Conservation (phyloP, 1,140 invertebrate genomes). For the Bombus cullumanus region DNA sequence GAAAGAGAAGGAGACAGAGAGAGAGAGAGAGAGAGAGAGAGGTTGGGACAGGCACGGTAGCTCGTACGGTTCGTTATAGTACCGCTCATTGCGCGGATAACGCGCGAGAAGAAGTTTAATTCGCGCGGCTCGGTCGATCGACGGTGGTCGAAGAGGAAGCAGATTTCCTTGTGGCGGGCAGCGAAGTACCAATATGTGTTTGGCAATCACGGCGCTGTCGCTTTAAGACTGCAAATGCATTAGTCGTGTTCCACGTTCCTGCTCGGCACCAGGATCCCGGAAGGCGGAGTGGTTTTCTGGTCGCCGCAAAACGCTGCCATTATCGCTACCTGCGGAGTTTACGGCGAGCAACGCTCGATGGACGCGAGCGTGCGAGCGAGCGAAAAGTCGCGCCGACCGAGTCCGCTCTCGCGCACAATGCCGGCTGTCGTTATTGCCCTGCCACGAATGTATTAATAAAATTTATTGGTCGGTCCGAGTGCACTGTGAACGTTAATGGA, state of each 20-base stretch:
- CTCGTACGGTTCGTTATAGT: neutral
- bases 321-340: constrained; percentile 61
- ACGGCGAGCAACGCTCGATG: constrained; percentile 31
- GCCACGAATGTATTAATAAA: constrained; percentile 80
- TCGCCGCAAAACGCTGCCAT: constrained; percentile 68
- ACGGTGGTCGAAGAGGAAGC: constrained; percentile 6
- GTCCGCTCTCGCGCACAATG: constrained; percentile 64
- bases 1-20: too few relatives aligned
- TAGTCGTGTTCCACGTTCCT: constrained; percentile 64
- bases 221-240: constrained; percentile 66
- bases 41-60: too few relatives aligned
- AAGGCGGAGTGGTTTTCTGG: constrained; percentile 65
- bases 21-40: too few relatives aligned
- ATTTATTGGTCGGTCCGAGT: constrained; percentile 77
- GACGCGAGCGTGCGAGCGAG: neutral
- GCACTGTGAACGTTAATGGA: constrained; percentile 77
- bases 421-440: constrained; percentile 74
- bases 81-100: too few relatives aligned
- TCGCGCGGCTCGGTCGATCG: neutral
- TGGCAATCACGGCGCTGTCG: constrained; percentile 62
- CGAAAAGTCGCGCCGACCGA: constrained; percentile 7
- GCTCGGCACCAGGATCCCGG: constrained; percentile 63
- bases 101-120: neutral
- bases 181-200: constrained; percentile 60
- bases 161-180: constrained; percentile 8